phyloP scores from a whole-genome alignment of 2,113 vertebrate genomes.

The Thunnus maccoyii region DNA sequence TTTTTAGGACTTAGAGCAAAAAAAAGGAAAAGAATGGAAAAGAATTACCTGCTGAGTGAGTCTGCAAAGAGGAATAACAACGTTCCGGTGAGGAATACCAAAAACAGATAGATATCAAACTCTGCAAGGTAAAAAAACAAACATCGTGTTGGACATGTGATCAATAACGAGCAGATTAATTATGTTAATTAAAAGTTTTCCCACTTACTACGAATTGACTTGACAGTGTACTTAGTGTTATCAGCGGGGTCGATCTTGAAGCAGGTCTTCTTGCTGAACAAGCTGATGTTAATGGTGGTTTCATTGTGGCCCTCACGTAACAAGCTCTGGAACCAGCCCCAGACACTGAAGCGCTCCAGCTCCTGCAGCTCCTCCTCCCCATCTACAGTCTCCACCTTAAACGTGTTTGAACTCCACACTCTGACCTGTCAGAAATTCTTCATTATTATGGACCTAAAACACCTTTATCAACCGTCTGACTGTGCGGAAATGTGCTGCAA shows the following conservation, averaged over 20 bases:
- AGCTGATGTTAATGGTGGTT: conserved; percentile 88
- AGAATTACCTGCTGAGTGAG: conserved; percentile 90
- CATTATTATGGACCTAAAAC: neutral
- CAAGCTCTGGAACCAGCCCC: conserved; percentile 86
- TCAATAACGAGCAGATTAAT: neutral
- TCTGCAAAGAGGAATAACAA: conserved; percentile 91
- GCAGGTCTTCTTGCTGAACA: conserved; percentile 92
- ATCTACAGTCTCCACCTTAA: conserved; percentile 89
- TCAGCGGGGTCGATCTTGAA: conserved; percentile 89
- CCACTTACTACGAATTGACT: conserved; percentile 86
- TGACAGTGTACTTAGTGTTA: conserved; percentile 78
- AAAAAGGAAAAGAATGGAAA: neutral
- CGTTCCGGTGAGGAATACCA: conserved; percentile 90
- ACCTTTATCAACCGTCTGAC: no score
- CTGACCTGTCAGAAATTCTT: conserved; percentile 84
- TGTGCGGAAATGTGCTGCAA: no score
- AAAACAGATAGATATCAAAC: conserved; percentile 92
- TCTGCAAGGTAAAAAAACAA: conserved; percentile 80
- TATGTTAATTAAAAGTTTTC: neutral
- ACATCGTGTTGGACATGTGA: neutral
- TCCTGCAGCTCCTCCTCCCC: conserved; percentile 91
- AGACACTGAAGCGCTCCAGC: conserved; percentile 88
- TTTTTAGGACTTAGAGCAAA: neutral
- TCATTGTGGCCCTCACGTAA: conserved; percentile 92
- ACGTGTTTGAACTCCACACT: conserved; percentile 88